phyloP scores from a whole-genome alignment of 2,888 invertebrate genomes.

The Cepaea hortensis region DNA sequence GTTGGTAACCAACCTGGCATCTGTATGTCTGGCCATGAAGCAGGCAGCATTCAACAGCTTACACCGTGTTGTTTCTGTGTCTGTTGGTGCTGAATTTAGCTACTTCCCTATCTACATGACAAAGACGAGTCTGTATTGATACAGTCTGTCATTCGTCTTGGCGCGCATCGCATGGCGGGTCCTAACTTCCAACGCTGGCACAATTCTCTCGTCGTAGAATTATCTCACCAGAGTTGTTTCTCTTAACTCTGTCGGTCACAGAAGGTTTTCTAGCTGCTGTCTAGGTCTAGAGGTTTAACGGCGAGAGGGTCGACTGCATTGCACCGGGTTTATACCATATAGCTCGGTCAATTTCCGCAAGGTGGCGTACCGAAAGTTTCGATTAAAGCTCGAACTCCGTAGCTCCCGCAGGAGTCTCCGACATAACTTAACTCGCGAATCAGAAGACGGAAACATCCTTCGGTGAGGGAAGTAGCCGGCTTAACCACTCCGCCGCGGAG shows the following conservation, averaged over 20 bases:
- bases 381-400: no score
- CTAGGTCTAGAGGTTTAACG: no score
- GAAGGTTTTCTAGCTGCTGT: no score
- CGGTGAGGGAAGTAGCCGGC: no score
- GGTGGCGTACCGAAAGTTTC: no score
- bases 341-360: no score
- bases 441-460: no score
- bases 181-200: background rate
- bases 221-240: slow-evolving; percentile 5
- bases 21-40: background rate
- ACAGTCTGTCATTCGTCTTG: slow-evolving; percentile 1
- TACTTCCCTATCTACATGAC: slow-evolving; percentile 14
- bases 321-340: no score
- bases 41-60: background rate
- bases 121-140: background rate
- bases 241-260: background rate
- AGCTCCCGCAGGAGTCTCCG: no score
- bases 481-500: no score
- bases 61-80: background rate
- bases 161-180: background rate
- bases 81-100: background rate
- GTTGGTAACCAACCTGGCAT: background rate
- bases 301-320: no score
- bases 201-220: background rate
- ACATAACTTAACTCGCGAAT: no score